A percentile compares a stretch with the other conserved stretches of the same genome.
Evolutionary conservation across 2,797 vertebrate species (phyloP).

Genomic region (Picus viridis): DNA sequence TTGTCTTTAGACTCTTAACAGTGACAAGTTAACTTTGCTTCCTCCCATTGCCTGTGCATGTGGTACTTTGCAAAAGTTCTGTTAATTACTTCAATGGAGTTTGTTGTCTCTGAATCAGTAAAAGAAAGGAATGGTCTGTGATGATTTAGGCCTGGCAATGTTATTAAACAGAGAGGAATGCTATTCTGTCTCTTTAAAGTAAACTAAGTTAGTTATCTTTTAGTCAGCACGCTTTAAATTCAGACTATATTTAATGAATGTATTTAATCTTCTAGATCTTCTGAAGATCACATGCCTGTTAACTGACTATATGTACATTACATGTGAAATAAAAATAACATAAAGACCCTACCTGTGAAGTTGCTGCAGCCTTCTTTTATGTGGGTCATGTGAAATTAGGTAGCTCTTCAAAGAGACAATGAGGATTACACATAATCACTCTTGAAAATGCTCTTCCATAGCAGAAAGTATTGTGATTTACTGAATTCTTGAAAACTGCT

Average conservation of each 20-base stretch:
- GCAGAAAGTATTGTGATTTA: not conserved
- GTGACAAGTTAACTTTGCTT: not conserved
- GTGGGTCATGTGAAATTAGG: not conserved
- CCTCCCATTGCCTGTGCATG: fast-evolving
- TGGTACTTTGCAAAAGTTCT: not conserved
- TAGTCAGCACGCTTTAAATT: not conserved
- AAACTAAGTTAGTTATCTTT: not conserved
- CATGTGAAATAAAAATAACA: not conserved
- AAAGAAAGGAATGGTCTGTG: not conserved
- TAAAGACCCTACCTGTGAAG: not conserved
- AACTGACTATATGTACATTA: not conserved
- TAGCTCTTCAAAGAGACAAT: not conserved
- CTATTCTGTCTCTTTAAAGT: constrained; percentile 5
- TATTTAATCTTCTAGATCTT: not conserved
- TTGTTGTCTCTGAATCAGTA: not conserved
- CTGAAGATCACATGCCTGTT: not conserved
- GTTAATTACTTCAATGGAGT: not conserved
- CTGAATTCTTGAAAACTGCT: not conserved
- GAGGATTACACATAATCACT: fast-evolving
- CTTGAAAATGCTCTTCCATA: not conserved
- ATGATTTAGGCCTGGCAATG: not conserved
- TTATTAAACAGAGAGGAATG: not conserved
- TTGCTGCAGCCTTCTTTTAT: not conserved
- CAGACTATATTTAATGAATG: not conserved
- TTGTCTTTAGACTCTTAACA: not conserved